Evolutionary conservation across 2,113 vertebrate genomes (phyloP), one percentile per base, ranked within the genome.

Genomic region (Atlantisia rogersi): DNA sequence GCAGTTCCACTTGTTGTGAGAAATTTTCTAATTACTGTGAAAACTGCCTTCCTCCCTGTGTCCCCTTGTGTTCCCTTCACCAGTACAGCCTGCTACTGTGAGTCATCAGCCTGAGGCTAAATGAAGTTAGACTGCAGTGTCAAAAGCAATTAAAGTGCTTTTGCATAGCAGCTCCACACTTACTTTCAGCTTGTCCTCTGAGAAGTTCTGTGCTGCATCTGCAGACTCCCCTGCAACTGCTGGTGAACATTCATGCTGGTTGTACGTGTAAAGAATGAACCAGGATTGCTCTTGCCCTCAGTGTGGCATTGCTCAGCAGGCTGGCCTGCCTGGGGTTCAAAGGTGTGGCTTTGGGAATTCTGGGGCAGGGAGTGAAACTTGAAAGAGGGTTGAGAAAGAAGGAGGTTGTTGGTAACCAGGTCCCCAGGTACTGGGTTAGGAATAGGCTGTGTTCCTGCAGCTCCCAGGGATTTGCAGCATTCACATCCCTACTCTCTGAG

Each of bases 91-190:
- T 91, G 50, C 46, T 63, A 53, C 84, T 65, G 44, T 86, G 75
- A 96, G 40, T 94, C 92, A 93, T 94, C 88, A 69, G 92, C 92
- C 75, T 70, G 29, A 26, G 56, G 59, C 60, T 77, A 94, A 92
- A 93, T 81, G 52, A 95, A 92, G 21, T 95, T 93, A 90, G 37
- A 62, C 78, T 74, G 63, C 85, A 70, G 75, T 31, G 55, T 93
- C 71, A 67, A 70, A 94, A 68, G 73, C 69, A 95, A 56, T 94
- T 70, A 64, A 89, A 83, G 76, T 83, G 52, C 52, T 90, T 95
- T 64, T 78, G 60, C 76, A 84, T 56, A 90, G 56, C 73, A 74
- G 52, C 37, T 90, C 39, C 42, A 40, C 46, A 12, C 44, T 80
- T 95, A 73, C 73, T 77, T 95, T 94, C 86, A 69, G 55, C 48